Base-by-base conservation (phyloP, 1,140 invertebrate genomes). In the Drosophila ficusphila region DNA sequence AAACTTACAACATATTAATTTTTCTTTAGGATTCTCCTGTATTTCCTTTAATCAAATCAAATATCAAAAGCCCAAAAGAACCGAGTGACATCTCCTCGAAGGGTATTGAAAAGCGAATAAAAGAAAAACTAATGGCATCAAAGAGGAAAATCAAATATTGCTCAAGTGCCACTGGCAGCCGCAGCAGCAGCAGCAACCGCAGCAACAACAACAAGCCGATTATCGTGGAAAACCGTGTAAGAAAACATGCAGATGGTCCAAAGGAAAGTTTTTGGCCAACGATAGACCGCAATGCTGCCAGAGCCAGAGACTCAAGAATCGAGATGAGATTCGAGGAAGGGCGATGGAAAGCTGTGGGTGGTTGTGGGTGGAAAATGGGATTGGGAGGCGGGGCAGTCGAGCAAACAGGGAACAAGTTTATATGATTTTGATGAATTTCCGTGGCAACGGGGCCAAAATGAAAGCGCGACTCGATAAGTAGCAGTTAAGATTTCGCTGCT, bases 401-500 rank as follows among this genome's bases (percentile, higher is more conserved):
- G 77, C 62, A 77, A 76, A 60, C 73, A 51, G 47, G 33, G 76
- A 89, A 68, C 52, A 77, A 73, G 85, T 89, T 89, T 79, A 86
- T 89, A 89, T 85, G 77, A 89, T 89, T 89, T 89, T 89, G 82
- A 88, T 89, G 85, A 85, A 86, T 89, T 89, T 79, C 85, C 76
- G 73, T 89, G 85, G 76, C 85, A 89, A 89, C 81, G 81, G 79
- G 76, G 81, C 85, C 85, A 83, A 89, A 81, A 79, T 79, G 76
- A 86, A 88, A 85, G 51, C 52, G 69, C 72, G 47, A 61, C 82
- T 88, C 82, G 74, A 86, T 88, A 86, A 86, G 82, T 88, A 86
- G 78, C 82, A 89, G 76, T 89, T 82, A 89, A 76, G 78, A 78
- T 88, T 83, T 82, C 65, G 56, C 75, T 82, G 58, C 82, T 75